A percentile compares a stretch with the other conserved stretches of the same genome.
phyloP scores from a whole-genome alignment of 2,888 invertebrate species.

The Ophraella communa region DNA sequence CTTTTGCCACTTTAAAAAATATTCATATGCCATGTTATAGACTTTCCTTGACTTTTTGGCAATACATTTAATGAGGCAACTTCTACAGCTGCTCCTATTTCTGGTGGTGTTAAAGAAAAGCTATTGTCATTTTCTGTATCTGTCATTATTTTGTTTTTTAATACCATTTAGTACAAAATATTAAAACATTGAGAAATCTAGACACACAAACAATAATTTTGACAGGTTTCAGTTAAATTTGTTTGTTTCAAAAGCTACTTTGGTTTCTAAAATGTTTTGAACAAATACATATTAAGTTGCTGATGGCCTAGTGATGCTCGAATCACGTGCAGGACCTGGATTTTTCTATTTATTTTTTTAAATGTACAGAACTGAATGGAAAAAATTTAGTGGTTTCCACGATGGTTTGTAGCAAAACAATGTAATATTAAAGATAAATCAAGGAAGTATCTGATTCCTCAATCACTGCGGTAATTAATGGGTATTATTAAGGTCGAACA shows the following conservation, averaged over 20 bases:
- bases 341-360: no score
- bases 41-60: slow-evolving; percentile 4
- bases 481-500: no score
- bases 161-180: background rate
- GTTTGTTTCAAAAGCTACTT: background rate
- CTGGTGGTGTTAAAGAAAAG: slow-evolving; percentile 4
- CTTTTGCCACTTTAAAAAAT: background rate
- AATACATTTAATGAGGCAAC: slow-evolving; percentile 1
- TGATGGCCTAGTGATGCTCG: no score
- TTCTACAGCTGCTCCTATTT: background rate
- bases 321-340: no score
- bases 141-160: background rate
- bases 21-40: background rate
- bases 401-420: no score
- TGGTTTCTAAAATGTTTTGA: background rate
- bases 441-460: no score
- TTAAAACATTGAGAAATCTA: background rate
- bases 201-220: background rate
- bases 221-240: background rate
- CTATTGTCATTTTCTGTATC: slow-evolving; percentile 2
- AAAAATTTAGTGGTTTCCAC: no score
- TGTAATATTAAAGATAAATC: no score
- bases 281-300: no score
- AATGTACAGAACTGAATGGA: no score
- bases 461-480: no score